Percentiles rank a stretch among this genome's conserved stretches.
Evolutionary conservation across 2,113 vertebrate species (phyloP).

Genomic region (Amia ocellicauda): DNA sequence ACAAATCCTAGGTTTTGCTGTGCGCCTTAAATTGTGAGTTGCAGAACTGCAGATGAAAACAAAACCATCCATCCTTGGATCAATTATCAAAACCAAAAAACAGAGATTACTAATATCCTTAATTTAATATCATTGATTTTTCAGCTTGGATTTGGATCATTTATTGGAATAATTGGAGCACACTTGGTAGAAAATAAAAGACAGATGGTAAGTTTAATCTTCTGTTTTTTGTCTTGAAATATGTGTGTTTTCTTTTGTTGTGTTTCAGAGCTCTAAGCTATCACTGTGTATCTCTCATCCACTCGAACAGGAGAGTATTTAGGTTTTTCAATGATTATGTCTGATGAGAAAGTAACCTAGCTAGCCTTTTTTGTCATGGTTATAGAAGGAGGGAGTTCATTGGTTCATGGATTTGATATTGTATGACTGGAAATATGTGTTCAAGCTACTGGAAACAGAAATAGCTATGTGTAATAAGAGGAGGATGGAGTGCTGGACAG

Average conservation of each 20-base stretch:
- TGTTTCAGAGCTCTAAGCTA: too few relatives aligned
- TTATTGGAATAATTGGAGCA: slow-evolving; percentile 96
- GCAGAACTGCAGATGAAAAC: too few relatives aligned
- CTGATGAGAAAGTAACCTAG: too few relatives aligned
- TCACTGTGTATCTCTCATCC: background rate
- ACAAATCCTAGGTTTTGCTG: too few relatives aligned
- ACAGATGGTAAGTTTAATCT: slow-evolving; percentile 88
- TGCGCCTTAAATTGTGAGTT: too few relatives aligned
- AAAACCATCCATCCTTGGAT: too few relatives aligned
- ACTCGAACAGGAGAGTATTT: background rate
- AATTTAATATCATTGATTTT: slow-evolving; percentile 34
- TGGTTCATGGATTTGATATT: too few relatives aligned
- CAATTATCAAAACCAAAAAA: too few relatives aligned
- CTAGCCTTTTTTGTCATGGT: too few relatives aligned
- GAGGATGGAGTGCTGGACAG: slow-evolving; percentile 50
- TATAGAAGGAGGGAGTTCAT: too few relatives aligned
- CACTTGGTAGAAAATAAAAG: slow-evolving; percentile 97
- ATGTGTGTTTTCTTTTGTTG: slow-evolving; percentile 14
- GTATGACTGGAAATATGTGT: slow-evolving; percentile 31
- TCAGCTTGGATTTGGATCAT: slow-evolving; percentile 95
- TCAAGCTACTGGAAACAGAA: slow-evolving; percentile 46
- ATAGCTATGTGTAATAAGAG: slow-evolving; percentile 66
- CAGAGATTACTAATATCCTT: background rate
- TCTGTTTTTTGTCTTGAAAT: slow-evolving; percentile 33
- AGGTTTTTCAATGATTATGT: background rate